Base-by-base conservation (phyloP, 2,113 vertebrate species). In the Trematocara zebra region DNA sequence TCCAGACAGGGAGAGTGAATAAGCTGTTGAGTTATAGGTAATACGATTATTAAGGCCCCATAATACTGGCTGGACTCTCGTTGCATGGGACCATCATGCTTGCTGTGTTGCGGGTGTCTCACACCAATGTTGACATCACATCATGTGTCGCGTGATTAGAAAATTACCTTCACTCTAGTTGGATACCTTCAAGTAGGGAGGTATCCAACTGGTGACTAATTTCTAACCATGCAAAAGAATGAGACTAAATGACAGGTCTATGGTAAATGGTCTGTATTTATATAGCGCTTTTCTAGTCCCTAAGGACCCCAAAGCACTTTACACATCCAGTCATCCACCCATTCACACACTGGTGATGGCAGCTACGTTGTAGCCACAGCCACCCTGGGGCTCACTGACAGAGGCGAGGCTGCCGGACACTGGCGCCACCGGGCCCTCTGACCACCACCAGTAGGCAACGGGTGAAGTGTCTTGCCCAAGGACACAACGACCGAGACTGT, bases 251-350 rank as follows among this genome's bases (percentile, higher is more conserved):
- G 56, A 59, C 20, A 56, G 4, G 7, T 14, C 53, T 56, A 28
- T 56, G 53, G 53, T 56, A 56, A 56, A 28, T 0, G 2, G 53
- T 0, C 1, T 56, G 53, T 56, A 56, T 56, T 56, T 56, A 0
- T 56, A 56, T 8, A 15, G 23, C 5, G 1, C 53, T 28, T 28
- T 3, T 0, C 53, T 56, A 8, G 53, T 56, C 11, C 53, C 7
- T 8, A 56, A 28, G 53, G 23, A 56, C 11, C 23, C 23, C 53
- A 26, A 56, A 26, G 53, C 2, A 0, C 23, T 56, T 56, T 56
- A 14, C 23, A 56, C 0, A 14, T 5, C 53, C 53, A 56, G 23
- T 28, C 11, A 14, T 51, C 1, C 47, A 44, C 11, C 7, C 15
- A 52, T 23, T 0, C 52, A 23, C 52, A 3, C 53, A 26, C 52